Base-by-base conservation (phyloP, 2,797 vertebrate species). In the Steatocranus sp. region DNA sequence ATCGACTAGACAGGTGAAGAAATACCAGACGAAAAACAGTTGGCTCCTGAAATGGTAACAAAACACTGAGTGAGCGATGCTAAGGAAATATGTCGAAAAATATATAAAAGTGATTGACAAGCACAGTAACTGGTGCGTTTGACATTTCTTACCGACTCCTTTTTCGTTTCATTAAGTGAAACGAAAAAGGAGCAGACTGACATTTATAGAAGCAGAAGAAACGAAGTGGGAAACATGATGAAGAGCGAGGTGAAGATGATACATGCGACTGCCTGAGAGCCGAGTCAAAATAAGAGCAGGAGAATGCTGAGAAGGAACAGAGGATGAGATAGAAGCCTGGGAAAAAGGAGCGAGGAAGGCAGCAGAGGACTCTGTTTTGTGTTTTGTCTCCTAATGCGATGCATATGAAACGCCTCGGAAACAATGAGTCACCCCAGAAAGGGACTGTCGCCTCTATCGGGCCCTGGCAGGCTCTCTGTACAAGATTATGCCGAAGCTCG, bases 371-470 rank as follows among this genome's bases (percentile, higher is more conserved):
- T 48, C 86, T 66, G 66, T 88, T 89, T 90, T 88, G 87, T 94
- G 88, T 89, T 82, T 89, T 84, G 74, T 93, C 87, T 92, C 36
- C 86, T 94, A 94, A 95, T 93, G 91, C 79, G 74, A 92, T 91
- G 85, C 93, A 94, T 91, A 85, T 93, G 92, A 88, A 89, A 87
- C 84, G 78, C 83, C 83, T 88, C 74, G 93, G 94, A 94, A 94
- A 95, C 92, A 93, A 85, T 95, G 93, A 94, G 86, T 94, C 94
- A 93, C 87, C 76, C 76, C 75, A 58, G 80, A 87, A 82, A 48
- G 46, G 86, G 87, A 87, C 87, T 43, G 87, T 89, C 86, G 83
- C 91, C 92, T 76, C 93, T 86, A 82, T 90, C 81, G 8, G 88
- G 87, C 83, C 78, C 66, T 6, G 80, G 53, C 83, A 87, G 88